A percentile compares a stretch with the other conserved stretches of the same genome.
Conservation (phyloP, 2,113 vertebrate genomes). For the Eolophus roseicapilla region DNA sequence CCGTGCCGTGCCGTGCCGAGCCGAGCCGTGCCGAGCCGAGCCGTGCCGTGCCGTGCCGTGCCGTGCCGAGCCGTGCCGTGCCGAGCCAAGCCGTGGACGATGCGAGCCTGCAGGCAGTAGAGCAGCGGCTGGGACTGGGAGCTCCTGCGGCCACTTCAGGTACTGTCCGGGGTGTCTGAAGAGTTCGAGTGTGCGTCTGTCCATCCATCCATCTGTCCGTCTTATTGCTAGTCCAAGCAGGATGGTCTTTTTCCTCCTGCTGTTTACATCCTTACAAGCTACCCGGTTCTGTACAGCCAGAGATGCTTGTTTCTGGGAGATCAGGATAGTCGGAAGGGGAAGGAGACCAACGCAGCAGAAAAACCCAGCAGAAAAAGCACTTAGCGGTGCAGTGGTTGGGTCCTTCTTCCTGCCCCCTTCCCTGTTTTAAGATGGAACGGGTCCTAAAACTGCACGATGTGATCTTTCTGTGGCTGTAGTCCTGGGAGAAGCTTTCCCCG, state of each 20-base stretch:
- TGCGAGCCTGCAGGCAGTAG: neutral
- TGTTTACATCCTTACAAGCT: neutral
- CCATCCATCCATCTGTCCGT: accelerated
- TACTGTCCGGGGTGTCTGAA: neutral
- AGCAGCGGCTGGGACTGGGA: neutral
- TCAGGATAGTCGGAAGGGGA: neutral
- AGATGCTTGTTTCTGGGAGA: neutral
- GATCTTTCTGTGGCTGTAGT: neutral
- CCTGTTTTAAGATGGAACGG: too few species aligned
- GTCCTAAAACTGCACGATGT: neutral
- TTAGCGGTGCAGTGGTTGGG: neutral
- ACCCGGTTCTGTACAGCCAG: neutral
- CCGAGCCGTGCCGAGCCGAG: accelerated
- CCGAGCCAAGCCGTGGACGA: neutral
- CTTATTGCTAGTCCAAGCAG: too few species aligned
- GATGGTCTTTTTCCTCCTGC: neutral
- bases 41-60: too few species aligned
- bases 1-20: accelerated
- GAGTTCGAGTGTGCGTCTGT: neutral
- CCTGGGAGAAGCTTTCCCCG: neutral
- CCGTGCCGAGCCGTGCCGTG: neutral
- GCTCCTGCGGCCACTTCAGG: neutral
- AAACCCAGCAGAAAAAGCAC: neutral
- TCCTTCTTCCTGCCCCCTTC: neutral
- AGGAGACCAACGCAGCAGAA: neutral